Evolutionary conservation across 2,113 vertebrate species (phyloP).

Genomic region (Colinus virginianus): DNA sequence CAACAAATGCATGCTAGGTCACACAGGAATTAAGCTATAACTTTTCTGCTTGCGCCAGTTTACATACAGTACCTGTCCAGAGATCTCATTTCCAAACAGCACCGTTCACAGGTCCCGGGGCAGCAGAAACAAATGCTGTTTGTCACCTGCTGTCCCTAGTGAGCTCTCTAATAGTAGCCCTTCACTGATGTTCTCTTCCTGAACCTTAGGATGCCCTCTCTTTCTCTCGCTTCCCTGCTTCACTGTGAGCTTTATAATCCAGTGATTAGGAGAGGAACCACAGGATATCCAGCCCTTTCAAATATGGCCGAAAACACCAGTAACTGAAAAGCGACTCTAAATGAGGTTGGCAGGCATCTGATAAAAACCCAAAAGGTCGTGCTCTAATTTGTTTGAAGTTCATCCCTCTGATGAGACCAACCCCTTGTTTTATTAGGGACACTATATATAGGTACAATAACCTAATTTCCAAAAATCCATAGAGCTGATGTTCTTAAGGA

Average conservation of each 20-base stretch:
- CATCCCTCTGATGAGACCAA: neutral
- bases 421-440: neutral
- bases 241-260: neutral
- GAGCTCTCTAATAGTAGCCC: neutral
- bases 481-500: neutral
- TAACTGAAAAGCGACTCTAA: neutral
- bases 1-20: neutral
- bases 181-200: neutral
- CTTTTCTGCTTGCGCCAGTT: neutral
- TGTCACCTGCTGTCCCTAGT: neutral
- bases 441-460: neutral
- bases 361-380: neutral
- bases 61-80: neutral
- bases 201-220: rapidly evolving
- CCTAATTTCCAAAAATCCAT: neutral
- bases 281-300: neutral
- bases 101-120: neutral
- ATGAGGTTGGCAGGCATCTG: neutral
- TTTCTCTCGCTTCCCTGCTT: neutral
- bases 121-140: neutral
- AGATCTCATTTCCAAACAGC: neutral
- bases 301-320: neutral
- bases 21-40: neutral
- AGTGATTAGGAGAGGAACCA: neutral
- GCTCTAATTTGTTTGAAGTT: neutral